Evolutionary conservation across 1,140 invertebrate genomes (phyloP), one percentile per base, ranked within the genome.

Genomic region (Bathynomus jamesi): DNA sequence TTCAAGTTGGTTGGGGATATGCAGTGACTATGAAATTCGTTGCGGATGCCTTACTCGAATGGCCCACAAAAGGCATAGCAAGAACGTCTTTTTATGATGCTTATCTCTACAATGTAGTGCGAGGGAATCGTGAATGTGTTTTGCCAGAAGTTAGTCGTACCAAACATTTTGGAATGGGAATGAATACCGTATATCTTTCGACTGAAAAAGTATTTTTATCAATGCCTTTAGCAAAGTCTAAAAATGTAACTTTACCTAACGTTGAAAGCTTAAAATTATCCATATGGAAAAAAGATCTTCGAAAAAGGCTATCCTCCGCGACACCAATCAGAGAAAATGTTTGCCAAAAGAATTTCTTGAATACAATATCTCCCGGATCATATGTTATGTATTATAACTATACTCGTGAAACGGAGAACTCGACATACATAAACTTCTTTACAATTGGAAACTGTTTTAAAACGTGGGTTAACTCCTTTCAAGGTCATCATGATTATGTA

Each of bases 1-100:
- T 29, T 28, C 65, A 66, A 66, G 65, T 66, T 8, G 65, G 65
- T 11, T 66, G 65, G 65, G 65, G 65, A 21, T 66, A 66, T 8
- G 65, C 65, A 17, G 2, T 53, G 21, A 53, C 40, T 53, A 11
- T 53, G 2, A 21, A 53, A 5, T 53, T 53, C 21, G 21, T 53
- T 17, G 21, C 13, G 5, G 13, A 17, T 2, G 21, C 21, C 21
- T 53, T 53, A 53, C 13, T 11, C 21, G 2, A 17, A 21, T 53
- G 40, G 40, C 2, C 40, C 40, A 53, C 13, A 5, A 53, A 53
- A 5, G 40, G 40, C 40, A 1, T 5, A 17, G 40, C n/a, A n/a
- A n/a, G n/a, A n/a, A n/a, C n/a, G n/a, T n/a, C n/a, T n/a, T n/a
- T n/a, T n/a, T 53, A 53, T 21, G 40, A 53, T 21, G 13, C 40